These are phyloP conservation scores for Australoheros scitulus DNA, from an alignment of 2,113 vertebrate genomes.

Conservation along the genomic window DNA sequence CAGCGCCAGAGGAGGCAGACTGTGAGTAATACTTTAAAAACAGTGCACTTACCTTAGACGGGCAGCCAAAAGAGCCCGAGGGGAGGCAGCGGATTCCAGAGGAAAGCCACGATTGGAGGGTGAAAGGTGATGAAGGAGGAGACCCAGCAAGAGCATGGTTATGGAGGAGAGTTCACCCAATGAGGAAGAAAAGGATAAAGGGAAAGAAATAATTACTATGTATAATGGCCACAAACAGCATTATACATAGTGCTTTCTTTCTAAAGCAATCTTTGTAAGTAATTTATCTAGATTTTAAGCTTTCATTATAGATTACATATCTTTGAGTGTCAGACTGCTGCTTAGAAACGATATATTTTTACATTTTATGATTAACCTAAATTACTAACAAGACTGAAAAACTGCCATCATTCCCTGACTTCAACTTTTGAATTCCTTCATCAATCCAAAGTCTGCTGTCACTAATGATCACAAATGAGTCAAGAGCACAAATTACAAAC, in stretches of 20 bases:
- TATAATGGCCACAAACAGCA: not conserved
- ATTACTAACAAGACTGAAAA: not conserved
- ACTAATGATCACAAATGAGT: not conserved
- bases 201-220: conserved; percentile 28
- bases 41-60: conserved; percentile 71
- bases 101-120: not conserved
- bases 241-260: not conserved
- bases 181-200: conserved; percentile 7
- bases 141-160: conserved; percentile 13
- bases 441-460: not conserved
- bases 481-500: not conserved
- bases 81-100: conserved; percentile 9
- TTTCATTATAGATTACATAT: not conserved
- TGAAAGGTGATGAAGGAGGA: not conserved
- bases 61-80: conserved; percentile 21
- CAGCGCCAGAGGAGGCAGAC: conserved; percentile 39
- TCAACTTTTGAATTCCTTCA: not conserved
- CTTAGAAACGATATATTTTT: not conserved
- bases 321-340: not conserved
- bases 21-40: conserved; percentile 62
- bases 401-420: not conserved
- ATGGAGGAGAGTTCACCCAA: not conserved
- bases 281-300: not conserved
- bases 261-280: not conserved
- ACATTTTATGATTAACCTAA: not conserved